Conservation (phyloP, 2,888 invertebrate genomes). For the Myopa testacea region DNA sequence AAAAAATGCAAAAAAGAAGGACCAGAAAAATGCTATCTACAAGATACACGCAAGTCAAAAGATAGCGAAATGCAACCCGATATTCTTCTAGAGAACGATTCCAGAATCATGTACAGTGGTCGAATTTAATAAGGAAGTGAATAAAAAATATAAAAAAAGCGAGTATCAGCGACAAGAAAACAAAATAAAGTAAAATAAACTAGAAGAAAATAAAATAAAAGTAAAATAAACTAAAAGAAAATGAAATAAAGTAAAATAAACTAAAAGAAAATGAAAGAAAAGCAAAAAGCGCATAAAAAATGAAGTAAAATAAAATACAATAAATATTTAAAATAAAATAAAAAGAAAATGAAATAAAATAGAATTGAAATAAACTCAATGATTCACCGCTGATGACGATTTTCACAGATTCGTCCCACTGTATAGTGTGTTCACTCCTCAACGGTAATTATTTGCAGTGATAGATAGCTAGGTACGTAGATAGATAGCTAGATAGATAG, state of each 20-base stretch:
- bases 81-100: neutral
- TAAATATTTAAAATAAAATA: neutral
- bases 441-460: conserved; percentile 28
- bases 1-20: conserved; percentile 1
- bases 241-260: neutral
- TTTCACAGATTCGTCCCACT: conserved; percentile 12
- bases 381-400: neutral
- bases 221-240: neutral
- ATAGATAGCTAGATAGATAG: conserved; percentile 42
- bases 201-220: neutral
- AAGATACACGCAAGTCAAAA: conserved; percentile 16
- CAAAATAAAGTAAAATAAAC: neutral
- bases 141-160: neutral
- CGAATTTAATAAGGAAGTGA: neutral
- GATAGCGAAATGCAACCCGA: neutral
- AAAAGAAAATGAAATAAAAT: neutral
- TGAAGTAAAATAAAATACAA: too few relatives aligned
- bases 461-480: neutral
- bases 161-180: neutral
- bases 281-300: too few relatives aligned
- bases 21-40: neutral
- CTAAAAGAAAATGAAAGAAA: neutral
- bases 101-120: neutral
- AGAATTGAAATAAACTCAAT: neutral
- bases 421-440: neutral